phyloP scores from a whole-genome alignment of 2,797 vertebrate species.

The Crenuchus spilurus region DNA sequence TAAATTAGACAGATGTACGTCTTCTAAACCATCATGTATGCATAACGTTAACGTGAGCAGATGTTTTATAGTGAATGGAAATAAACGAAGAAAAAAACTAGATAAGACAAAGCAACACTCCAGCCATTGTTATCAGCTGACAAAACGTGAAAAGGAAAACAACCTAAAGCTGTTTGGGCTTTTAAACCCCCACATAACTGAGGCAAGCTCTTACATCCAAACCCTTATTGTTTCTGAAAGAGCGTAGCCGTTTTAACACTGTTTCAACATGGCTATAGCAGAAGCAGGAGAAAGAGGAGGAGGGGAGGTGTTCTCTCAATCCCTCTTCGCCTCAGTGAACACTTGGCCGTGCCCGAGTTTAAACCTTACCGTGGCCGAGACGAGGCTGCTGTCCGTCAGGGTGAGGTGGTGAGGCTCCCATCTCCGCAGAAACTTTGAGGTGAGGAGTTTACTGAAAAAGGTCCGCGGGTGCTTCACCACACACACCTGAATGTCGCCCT shows the following conservation, averaged over 20 bases:
- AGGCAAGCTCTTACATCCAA: too few relatives aligned
- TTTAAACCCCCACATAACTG: too few relatives aligned
- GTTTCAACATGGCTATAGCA: slow-evolving; percentile 33
- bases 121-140: not conserved
- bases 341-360: not conserved
- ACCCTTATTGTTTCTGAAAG: slow-evolving; percentile 13
- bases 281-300: not conserved
- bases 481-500: slow-evolving; percentile 99
- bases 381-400: slow-evolving; percentile 91
- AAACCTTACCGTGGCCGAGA: slow-evolving; percentile 91
- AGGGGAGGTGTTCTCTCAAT: not conserved
- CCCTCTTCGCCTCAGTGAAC: not conserved
- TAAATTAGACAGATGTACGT: not conserved
- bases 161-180: not conserved
- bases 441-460: slow-evolving; percentile 98
- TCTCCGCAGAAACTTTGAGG: slow-evolving; percentile 93
- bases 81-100: too few relatives aligned
- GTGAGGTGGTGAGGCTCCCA: slow-evolving; percentile 98
- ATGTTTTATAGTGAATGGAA: too few relatives aligned
- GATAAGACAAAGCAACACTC: too few relatives aligned
- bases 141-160: not conserved
- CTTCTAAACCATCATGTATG: too few relatives aligned
- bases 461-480: slow-evolving; percentile 95
- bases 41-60: too few relatives aligned
- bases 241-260: slow-evolving; percentile 8